Evolutionary conservation across 2,113 vertebrate genomes (phyloP).

Genomic region (Protobothrops flavoviridis): DNA sequence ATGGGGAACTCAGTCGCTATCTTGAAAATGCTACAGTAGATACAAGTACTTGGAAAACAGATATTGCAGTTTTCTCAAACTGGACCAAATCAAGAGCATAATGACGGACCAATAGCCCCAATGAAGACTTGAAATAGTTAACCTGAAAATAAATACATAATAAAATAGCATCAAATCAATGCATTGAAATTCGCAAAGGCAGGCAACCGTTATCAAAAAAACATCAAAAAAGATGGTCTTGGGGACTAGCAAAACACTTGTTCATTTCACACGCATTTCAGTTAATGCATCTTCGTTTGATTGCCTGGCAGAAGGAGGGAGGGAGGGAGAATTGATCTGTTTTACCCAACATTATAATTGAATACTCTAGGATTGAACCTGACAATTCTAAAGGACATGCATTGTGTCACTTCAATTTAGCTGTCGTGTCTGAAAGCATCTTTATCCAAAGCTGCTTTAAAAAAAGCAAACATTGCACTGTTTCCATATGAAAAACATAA

Average conservation of each 20-base stretch:
- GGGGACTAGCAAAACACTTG: rapidly evolving
- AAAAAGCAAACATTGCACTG: not conserved
- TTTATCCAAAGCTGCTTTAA: not conserved
- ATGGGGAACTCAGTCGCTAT: conserved; percentile 41
- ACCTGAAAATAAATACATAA: not conserved
- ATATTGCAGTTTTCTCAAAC: not conserved
- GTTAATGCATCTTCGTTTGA: not conserved
- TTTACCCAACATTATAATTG: not conserved
- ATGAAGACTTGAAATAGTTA: not conserved
- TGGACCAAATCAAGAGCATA: conserved; percentile 38
- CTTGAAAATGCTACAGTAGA: conserved; percentile 10
- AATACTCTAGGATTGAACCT: not conserved
- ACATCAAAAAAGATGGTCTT: rapidly evolving
- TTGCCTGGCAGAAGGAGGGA: not conserved
- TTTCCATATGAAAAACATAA: not conserved
- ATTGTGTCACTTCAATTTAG: not conserved
- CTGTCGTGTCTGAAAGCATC: not conserved
- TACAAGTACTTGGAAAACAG: not conserved
- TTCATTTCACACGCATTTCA: not conserved
- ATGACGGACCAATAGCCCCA: not conserved
- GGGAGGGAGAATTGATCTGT: not conserved
- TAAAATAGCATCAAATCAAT: rapidly evolving
- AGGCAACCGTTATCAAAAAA: rapidly evolving
- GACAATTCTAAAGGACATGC: not conserved
- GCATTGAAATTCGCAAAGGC: rapidly evolving